Percentiles rank a stretch among this genome's conserved stretches.
These are phyloP conservation scores for Heliconius aoede DNA, from an alignment of 2,888 invertebrate genomes.

Conservation along the genomic window DNA sequence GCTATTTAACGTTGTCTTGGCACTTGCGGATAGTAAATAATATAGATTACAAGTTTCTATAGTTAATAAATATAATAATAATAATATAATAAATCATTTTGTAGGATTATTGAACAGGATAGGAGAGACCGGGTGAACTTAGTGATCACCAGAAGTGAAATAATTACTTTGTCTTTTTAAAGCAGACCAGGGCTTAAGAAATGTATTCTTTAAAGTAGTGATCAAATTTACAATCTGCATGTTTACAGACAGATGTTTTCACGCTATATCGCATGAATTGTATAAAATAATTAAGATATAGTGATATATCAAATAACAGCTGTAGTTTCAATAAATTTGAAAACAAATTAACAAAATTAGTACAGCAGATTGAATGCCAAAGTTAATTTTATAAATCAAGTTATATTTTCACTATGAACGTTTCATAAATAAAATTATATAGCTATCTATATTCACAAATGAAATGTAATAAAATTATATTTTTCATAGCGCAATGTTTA, in stretches of 20 bases:
- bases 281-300: neutral
- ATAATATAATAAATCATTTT: no score
- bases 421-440: conserved; percentile 29
- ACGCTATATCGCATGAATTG: neutral
- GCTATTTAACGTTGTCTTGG: conserved; percentile 57
- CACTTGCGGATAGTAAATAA: conserved; percentile 44
- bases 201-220: no score
- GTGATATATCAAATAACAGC: neutral
- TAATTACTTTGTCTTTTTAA: no score
- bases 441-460: conserved; percentile 45
- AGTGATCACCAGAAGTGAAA: no score
- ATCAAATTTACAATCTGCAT: neutral
- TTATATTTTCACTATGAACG: conserved; percentile 1
- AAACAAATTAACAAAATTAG: conserved; percentile 1
- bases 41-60: no score
- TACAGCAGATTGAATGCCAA: neutral
- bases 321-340: conserved; percentile 6
- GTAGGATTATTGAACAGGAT: no score
- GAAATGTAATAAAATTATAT: conserved; percentile 65
- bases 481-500: conserved; percentile 68
- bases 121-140: no score
- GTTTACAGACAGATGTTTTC: neutral
- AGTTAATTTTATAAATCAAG: conserved; percentile 3
- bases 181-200: no score
- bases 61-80: no score